Evolutionary conservation across 1,140 invertebrate genomes (phyloP).

Genomic region (Calycopis cecrops): DNA sequence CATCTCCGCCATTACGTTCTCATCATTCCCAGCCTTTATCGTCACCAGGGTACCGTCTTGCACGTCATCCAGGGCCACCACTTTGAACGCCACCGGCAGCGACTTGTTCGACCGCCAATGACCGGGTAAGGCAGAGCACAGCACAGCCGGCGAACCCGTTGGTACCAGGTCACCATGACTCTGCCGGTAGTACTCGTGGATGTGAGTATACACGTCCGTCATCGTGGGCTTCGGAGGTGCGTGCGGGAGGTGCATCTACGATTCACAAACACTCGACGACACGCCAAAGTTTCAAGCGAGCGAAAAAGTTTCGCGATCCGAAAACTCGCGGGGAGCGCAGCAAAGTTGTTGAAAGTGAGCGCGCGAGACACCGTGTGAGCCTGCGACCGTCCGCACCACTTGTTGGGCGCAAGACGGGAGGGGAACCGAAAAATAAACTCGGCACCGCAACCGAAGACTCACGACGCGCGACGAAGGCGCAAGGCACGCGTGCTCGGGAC

Average conservation of each 20-base stretch:
- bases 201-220: slow-evolving; percentile 81
- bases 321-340: slow-evolving; percentile 49
- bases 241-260: slow-evolving; percentile 73
- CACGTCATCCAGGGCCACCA: slow-evolving; percentile 92
- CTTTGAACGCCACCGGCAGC: slow-evolving; percentile 94
- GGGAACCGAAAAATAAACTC: slow-evolving; percentile 54
- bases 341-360: slow-evolving; percentile 62
- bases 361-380: slow-evolving; percentile 60
- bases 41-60: slow-evolving; percentile 95
- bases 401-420: slow-evolving; percentile 67
- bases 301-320: slow-evolving; percentile 59
- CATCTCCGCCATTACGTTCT: slow-evolving; percentile 96
- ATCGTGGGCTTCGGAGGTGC: slow-evolving; percentile 74
- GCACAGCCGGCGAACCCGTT: slow-evolving; percentile 92
- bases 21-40: slow-evolving; percentile 95
- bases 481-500: slow-evolving; percentile 66
- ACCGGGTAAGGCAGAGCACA: slow-evolving; percentile 91
- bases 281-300: slow-evolving; percentile 52
- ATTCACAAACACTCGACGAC: slow-evolving; percentile 51
- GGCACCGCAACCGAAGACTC: slow-evolving; percentile 69
- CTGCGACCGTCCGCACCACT: slow-evolving; percentile 55
- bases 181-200: slow-evolving; percentile 88
- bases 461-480: slow-evolving; percentile 64
- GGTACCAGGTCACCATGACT: slow-evolving; percentile 92
- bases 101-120: slow-evolving; percentile 99